phyloP scores from a whole-genome alignment of 2,113 vertebrate genomes.

The Seriola quinqueradiata region DNA sequence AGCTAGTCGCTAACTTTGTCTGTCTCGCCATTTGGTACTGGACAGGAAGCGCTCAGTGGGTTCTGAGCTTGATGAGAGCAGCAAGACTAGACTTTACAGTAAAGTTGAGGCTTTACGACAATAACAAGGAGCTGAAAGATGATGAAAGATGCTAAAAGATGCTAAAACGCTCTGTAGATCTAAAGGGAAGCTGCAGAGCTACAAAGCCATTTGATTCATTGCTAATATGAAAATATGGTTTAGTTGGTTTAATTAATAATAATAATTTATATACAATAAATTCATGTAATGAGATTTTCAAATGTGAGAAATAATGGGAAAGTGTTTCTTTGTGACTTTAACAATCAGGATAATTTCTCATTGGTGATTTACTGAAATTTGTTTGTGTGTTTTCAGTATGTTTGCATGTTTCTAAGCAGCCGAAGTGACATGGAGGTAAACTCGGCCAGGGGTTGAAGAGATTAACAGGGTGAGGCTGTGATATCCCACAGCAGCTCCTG shows the following conservation, averaged over 20 bases:
- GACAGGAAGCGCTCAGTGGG: too few species aligned
- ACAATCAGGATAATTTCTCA: not conserved
- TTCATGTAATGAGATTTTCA: not conserved
- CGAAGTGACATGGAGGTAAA: conserved; percentile 4
- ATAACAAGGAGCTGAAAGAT: not conserved
- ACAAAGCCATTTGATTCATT: not conserved
- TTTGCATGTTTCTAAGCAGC: conserved; percentile 15
- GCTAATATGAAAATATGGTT: not conserved
- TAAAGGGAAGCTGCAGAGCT: not conserved
- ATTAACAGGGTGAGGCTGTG: conserved; percentile 47
- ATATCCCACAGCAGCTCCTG: conserved; percentile 38
- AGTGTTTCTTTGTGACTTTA: not conserved
- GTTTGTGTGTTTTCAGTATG: conserved; percentile 7
- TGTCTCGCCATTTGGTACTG: too few species aligned
- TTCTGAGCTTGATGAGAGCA: too few species aligned
- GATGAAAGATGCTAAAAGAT: not conserved
- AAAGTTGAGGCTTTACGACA: not conserved
- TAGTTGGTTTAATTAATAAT: not conserved
- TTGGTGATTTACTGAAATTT: not conserved
- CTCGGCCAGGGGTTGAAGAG: conserved; percentile 15
- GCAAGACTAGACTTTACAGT: not conserved
- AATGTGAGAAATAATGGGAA: not conserved
- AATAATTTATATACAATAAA: too few species aligned
- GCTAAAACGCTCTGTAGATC: not conserved
- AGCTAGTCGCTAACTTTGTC: too few species aligned